Evolutionary conservation across 35 echinoderm and acorn worm genomes (phyloP).

Genomic region (Amphiura filiformis): DNA sequence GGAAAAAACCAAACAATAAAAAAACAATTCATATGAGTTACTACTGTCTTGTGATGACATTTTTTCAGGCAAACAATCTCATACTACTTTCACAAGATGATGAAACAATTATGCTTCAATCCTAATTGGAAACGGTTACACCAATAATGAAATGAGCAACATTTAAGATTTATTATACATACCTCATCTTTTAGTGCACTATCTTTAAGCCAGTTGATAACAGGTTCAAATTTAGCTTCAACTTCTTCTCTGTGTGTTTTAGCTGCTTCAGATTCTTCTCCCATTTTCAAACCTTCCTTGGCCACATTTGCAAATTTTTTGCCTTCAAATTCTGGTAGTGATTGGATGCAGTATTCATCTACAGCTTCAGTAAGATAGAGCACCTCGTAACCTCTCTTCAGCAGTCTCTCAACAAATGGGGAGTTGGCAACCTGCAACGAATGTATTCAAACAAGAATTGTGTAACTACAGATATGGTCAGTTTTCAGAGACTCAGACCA

Average conservation of each 20-base stretch:
- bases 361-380: constrained; percentile 95
- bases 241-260: constrained; percentile 76
- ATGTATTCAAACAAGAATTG: too few species aligned
- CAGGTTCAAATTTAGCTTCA: constrained; percentile 88
- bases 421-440: constrained; percentile 78
- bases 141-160: too few species aligned
- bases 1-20: neutral
- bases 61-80: too few species aligned
- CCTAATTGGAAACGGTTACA: too few species aligned
- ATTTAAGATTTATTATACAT: neutral
- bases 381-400: constrained; percentile 97
- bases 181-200: constrained; percentile 90
- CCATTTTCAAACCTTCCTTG: constrained; percentile 87
- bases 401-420: constrained; percentile 83
- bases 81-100: too few species aligned
- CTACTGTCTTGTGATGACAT: too few species aligned
- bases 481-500: too few species aligned
- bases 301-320: constrained; percentile 99
- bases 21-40: too few species aligned
- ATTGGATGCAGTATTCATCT: constrained; percentile 98
- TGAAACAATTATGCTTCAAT: too few species aligned
- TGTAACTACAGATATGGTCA: too few species aligned
- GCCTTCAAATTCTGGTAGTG: constrained; percentile 95
- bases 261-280: constrained; percentile 82
- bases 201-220: constrained; percentile 93